These are phyloP conservation scores for Malurus melanocephalus DNA, from an alignment of 2,113 vertebrate genomes.

Conservation along the genomic window DNA sequence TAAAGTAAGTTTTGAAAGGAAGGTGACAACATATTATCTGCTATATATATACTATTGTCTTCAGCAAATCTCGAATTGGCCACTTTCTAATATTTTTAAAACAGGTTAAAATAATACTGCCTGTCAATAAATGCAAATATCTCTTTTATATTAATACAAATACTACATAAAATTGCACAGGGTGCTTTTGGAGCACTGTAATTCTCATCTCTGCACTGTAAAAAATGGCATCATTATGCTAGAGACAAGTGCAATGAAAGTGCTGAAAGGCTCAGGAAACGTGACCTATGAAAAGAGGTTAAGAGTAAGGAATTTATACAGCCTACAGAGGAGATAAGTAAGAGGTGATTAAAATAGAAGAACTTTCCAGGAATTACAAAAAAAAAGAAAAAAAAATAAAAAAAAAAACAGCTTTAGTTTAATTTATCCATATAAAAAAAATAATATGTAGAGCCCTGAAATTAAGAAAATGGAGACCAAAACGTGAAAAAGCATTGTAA, in stretches of 20 bases:
- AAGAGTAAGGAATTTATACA: neutral
- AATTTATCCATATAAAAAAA: neutral
- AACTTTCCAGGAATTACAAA: neutral
- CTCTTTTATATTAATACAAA: neutral
- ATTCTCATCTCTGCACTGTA: neutral
- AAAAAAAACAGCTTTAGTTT: neutral
- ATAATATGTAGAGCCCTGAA: neutral
- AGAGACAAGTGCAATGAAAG: neutral
- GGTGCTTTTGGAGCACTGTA: neutral
- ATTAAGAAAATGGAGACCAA: neutral
- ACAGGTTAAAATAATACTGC: neutral
- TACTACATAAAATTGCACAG: neutral
- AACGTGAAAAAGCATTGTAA: neutral
- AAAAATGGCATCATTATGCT: neutral
- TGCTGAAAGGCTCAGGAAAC: neutral
- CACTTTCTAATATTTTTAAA: neutral
- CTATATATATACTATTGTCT: neutral
- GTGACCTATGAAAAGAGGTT: neutral
- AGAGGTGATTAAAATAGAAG: neutral
- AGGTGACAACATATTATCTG: neutral
- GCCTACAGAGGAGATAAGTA: neutral
- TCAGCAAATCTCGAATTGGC: neutral
- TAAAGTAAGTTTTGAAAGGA: neutral
- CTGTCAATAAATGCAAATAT: neutral
- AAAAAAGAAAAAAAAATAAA: neutral